Evolutionary conservation across 2,888 invertebrate species (phyloP).

Genomic region (Spodoptera exigua): DNA sequence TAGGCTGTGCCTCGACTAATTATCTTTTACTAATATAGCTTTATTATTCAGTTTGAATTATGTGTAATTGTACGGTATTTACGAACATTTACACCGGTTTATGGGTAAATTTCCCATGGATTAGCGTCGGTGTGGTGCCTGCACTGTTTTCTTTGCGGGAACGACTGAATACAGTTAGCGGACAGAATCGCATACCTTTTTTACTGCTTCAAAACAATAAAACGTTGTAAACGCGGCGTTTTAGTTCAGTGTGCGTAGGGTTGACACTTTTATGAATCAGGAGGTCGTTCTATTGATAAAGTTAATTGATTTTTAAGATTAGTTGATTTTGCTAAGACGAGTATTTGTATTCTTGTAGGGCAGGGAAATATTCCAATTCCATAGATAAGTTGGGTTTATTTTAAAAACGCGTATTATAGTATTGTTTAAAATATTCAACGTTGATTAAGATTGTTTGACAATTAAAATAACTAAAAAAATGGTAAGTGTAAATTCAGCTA

Average conservation of each 20-base stretch:
- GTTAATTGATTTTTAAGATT: no score
- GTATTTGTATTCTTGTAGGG: no score
- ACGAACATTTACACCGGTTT: constrained; percentile 56
- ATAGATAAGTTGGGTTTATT: no score
- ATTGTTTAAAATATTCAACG: no score
- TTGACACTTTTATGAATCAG: constrained; percentile 8
- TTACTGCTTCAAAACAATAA: constrained; percentile 65
- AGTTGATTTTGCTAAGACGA: no score
- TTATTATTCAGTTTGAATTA: constrained; percentile 55
- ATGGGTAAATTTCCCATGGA: constrained; percentile 71
- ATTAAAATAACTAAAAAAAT: neutral
- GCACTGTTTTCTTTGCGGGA: constrained; percentile 70
- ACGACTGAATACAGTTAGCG: constrained; percentile 68
- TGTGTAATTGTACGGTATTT: constrained; percentile 59
- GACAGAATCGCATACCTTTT: constrained; percentile 62
- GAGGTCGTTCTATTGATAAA: no score
- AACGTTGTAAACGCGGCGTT: constrained; percentile 59
- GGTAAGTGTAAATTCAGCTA: neutral
- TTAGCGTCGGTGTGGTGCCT: constrained; percentile 59
- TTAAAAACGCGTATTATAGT: no score
- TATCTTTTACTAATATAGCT: constrained; percentile 40
- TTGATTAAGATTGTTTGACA: no score
- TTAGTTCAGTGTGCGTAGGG: constrained; percentile 29
- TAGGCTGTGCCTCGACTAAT: constrained; percentile 40
- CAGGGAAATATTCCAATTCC: no score